Evolutionary conservation across 2,797 vertebrate species (phyloP), one percentile per base, ranked within the genome.

Genomic region (Thamnophis elegans): DNA sequence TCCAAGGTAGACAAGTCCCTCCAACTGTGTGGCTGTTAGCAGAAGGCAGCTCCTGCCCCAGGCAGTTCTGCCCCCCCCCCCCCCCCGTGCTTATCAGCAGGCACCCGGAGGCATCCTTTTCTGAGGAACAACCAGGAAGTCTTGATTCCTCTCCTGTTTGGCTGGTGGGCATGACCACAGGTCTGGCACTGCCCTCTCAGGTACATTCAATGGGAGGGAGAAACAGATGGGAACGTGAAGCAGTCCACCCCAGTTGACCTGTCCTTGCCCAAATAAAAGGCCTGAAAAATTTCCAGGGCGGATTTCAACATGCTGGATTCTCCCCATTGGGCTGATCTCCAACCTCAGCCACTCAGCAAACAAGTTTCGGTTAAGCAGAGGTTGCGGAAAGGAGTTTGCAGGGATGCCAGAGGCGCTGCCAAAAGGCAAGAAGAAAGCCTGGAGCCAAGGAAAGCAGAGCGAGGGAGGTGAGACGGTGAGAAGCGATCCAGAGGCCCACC

Each of bases 301-400:
- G 36, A 42, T 42, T 89, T 42, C 47, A 26, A 90, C 62, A 85
- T 87, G 89, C 91, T 54, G 0, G 0, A 88, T 18, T 26, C 90
- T 54, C 55, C 0, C 0, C 2, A 9, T 26, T 68, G 73, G n/a
- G 5, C 26, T 88, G 65, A 86, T 87, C 36, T 32, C 91, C 6
- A 1, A 18, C 0, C 9, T 20, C 16, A 91, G 4, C 32, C 56
- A 54, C 42, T 73, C n/a, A 12, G 88, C 91, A 95, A 0, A 25
- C 36, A 51, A 91, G 14, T n/a, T 92, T 10, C 20, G 6, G 58
- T 59, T 90, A 93, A 60, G 8, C 22, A 85, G 93, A 42, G 68
- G 94, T 91, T 90, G 94, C 94, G 92, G 53, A 11, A 25, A 0
- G 32, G 85, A 5, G 25, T 42, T 65, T 65, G 62, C 62, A 65